Conservation (phyloP, 2,797 vertebrate species). For the Rhynchotus rufescens region DNA sequence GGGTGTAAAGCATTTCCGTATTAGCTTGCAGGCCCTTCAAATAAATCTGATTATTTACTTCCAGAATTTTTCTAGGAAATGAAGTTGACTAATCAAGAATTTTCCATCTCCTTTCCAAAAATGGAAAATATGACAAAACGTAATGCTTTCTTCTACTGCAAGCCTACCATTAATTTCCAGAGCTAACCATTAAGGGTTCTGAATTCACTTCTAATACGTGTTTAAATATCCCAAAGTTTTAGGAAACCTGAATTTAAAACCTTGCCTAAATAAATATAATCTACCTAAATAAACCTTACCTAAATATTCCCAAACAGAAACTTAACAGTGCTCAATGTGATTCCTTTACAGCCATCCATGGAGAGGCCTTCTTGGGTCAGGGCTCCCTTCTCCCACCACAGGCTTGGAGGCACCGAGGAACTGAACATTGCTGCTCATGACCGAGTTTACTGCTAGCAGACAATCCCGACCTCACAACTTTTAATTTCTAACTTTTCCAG, state of each 20-base stretch:
- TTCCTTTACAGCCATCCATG: rapidly evolving
- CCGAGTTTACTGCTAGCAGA: background rate
- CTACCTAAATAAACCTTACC: background rate
- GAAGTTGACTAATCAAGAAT: background rate
- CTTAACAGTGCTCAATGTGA: background rate
- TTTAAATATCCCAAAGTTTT: background rate
- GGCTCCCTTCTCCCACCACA: background rate
- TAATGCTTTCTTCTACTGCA: background rate
- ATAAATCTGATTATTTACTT: constrained; percentile 39
- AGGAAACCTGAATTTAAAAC: background rate
- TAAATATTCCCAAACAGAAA: background rate
- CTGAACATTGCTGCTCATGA: background rate
- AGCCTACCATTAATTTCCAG: background rate
- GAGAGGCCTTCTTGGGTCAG: background rate
- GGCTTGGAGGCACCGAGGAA: background rate
- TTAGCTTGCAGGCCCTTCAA: constrained; percentile 31
- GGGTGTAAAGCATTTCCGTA: constrained; percentile 36
- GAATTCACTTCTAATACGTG: background rate
- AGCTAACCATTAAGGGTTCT: background rate
- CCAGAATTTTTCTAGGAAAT: constrained; percentile 14
- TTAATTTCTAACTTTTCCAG: constrained; percentile 70
- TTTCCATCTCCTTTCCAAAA: background rate
- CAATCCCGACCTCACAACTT: background rate
- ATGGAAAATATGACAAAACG: background rate
- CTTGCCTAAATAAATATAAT: background rate